These are phyloP conservation scores for Leptoteleia sp. DNA, from an alignment of 1,140 invertebrate genomes.

Conservation along the genomic window DNA sequence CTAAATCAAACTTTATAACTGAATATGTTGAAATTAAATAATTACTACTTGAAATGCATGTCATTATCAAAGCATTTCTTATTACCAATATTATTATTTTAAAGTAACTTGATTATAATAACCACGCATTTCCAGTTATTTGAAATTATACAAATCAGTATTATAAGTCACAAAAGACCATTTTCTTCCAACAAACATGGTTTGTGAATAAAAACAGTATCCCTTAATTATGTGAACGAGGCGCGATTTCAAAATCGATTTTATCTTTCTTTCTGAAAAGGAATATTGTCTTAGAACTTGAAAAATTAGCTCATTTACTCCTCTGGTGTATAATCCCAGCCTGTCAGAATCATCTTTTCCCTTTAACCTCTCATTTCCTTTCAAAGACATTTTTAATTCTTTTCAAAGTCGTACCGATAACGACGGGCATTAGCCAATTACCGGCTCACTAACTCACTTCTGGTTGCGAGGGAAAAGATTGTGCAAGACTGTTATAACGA, in stretches of 20 bases:
- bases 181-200: too few relatives aligned
- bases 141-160: too few relatives aligned
- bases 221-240: conserved; percentile 20
- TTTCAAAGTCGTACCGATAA: conserved; percentile 60
- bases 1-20: too few relatives aligned
- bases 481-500: conserved; percentile 61
- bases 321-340: conserved; percentile 2
- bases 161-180: too few relatives aligned
- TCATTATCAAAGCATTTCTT: too few relatives aligned
- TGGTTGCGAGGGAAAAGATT: conserved; percentile 52
- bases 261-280: conserved; percentile 2
- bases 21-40: too few relatives aligned
- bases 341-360: conserved; percentile 38
- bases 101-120: too few relatives aligned
- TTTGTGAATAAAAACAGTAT: neutral
- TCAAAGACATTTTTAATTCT: conserved; percentile 71
- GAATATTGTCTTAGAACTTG: conserved; percentile 27
- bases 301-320: conserved; percentile 31
- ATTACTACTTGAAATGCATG: too few relatives aligned
- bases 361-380: conserved; percentile 45
- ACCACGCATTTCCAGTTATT: too few relatives aligned
- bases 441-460: conserved; percentile 57
- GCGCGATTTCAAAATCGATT: conserved; percentile 17
- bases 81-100: too few relatives aligned
- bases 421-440: conserved; percentile 62